These are phyloP conservation scores for Trialeurodes vaporariorum DNA, from an alignment of 1,140 invertebrate species.

Conservation along the genomic window DNA sequence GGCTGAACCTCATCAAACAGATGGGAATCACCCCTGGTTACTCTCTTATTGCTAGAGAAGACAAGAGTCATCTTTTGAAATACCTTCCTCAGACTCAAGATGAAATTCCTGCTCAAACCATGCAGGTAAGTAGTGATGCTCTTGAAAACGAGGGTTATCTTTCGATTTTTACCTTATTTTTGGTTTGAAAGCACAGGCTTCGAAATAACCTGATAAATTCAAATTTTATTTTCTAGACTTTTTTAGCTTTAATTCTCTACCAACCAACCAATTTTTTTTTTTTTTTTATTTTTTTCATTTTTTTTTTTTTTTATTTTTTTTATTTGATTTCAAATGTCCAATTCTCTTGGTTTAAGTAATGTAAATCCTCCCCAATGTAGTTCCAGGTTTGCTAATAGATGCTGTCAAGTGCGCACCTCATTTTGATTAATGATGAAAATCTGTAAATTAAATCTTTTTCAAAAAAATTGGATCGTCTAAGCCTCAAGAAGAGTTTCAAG, in stretches of 20 bases:
- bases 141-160: not conserved
- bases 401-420: too few species aligned
- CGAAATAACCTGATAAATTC: not conserved
- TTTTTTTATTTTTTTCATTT: not conserved
- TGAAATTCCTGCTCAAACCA: constrained; percentile 38
- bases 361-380: too few species aligned
- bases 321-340: too few species aligned
- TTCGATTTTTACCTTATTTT: not conserved
- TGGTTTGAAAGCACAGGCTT: not conserved
- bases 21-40: not conserved
- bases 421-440: too few species aligned
- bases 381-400: too few species aligned
- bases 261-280: not conserved
- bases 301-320: too few species aligned
- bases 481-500: too few species aligned
- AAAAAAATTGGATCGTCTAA: too few species aligned
- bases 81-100: constrained; percentile 31
- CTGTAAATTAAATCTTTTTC: too few species aligned
- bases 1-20: not conserved
- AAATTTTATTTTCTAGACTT: constrained; percentile 1
- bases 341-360: too few species aligned
- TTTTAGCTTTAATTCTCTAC: too few species aligned
- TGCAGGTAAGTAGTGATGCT: constrained; percentile 27
- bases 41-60: constrained; percentile 9
- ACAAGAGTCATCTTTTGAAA: constrained; percentile 25